phyloP scores from a whole-genome alignment of 2,113 vertebrate species.

The Axis porcinus region DNA sequence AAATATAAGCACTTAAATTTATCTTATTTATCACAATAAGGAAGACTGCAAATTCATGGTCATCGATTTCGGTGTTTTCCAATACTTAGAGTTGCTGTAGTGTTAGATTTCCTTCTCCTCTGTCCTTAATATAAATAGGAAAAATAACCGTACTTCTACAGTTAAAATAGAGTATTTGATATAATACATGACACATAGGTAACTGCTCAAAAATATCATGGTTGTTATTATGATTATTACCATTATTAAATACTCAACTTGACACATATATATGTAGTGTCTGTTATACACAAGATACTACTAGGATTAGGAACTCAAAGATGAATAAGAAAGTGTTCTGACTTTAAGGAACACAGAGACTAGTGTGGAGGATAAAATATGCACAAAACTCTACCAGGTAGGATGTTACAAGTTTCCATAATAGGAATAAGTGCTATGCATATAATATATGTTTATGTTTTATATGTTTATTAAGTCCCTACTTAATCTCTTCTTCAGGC shows the following conservation, averaged over 20 bases:
- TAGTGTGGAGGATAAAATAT: not conserved
- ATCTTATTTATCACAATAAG: not conserved
- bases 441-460: not conserved
- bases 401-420: not conserved
- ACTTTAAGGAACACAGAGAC: not conserved
- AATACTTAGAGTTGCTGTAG: not conserved
- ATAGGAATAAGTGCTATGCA: not conserved
- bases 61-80: not conserved
- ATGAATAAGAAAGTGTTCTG: not conserved
- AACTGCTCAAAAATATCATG: not conserved
- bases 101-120: not conserved
- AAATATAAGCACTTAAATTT: not conserved
- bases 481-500: not conserved
- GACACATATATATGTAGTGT: not conserved
- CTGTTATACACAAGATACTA: not conserved
- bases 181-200: not conserved
- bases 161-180: not conserved
- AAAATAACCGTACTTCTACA: not conserved
- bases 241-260: not conserved
- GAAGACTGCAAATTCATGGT: not conserved
- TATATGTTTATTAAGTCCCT: not conserved
- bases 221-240: not conserved
- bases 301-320: not conserved
- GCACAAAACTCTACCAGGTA: not conserved
- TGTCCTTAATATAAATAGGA: not conserved